These are phyloP conservation scores for Cyanocitta stelleri DNA, from an alignment of 2,113 vertebrate genomes.

Conservation along the genomic window DNA sequence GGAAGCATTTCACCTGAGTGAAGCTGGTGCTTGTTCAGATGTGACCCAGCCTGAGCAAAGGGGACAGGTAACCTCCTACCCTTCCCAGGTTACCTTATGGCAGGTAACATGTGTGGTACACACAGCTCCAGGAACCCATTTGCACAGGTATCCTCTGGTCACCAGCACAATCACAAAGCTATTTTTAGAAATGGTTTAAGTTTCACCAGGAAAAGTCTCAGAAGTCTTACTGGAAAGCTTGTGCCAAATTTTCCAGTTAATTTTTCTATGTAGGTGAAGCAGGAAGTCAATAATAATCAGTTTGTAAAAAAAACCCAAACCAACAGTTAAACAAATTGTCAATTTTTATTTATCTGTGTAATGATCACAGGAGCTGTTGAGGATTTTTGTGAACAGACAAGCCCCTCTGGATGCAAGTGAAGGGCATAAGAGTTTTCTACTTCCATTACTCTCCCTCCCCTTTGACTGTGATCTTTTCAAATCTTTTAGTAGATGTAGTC, in stretches of 20 bases:
- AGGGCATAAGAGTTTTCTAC: background rate
- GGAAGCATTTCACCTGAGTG: background rate
- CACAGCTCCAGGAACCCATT: background rate
- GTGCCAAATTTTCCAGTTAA: background rate
- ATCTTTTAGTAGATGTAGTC: background rate
- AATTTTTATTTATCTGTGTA: background rate
- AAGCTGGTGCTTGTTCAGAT: background rate
- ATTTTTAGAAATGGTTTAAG: background rate
- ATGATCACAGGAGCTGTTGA: background rate
- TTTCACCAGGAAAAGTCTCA: background rate
- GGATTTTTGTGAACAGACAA: background rate
- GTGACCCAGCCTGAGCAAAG: background rate
- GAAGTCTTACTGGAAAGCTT: background rate
- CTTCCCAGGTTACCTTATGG: background rate
- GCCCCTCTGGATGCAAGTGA: background rate
- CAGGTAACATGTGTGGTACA: accelerated
- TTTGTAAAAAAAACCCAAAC: background rate
- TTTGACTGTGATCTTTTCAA: background rate
- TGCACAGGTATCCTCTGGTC: background rate
- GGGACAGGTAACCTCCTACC: background rate
- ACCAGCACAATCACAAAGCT: background rate
- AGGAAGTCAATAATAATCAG: background rate
- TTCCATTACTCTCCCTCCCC: background rate
- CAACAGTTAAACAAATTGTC: background rate
- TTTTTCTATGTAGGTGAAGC: background rate